Evolutionary conservation across 1,140 invertebrate genomes (phyloP).

Genomic region (Branchinecta lynchi): DNA sequence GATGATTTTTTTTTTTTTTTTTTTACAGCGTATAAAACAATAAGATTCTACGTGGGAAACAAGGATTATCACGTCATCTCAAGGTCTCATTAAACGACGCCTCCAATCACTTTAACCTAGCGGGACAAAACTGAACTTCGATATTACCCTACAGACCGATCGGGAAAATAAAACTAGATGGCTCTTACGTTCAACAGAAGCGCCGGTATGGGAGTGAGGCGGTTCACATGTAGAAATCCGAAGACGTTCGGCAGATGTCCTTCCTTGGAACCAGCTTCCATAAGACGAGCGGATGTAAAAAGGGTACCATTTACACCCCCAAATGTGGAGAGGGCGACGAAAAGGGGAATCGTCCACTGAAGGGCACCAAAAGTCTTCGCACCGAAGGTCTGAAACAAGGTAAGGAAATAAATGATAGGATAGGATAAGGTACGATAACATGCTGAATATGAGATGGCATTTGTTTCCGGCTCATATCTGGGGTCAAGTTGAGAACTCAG

Average conservation of each 20-base stretch:
- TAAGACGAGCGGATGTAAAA: conserved; percentile 66
- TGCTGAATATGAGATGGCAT: too few species aligned
- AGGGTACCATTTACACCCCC: conserved; percentile 83
- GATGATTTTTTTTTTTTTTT: too few species aligned
- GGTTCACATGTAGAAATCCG: conserved; percentile 53
- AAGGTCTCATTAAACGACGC: too few species aligned
- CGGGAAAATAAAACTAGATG: conserved; percentile 12
- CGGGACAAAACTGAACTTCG: too few species aligned
- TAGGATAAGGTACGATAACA: too few species aligned
- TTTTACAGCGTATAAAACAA: too few species aligned
- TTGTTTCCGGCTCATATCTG: too few species aligned
- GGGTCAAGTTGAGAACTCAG: too few species aligned
- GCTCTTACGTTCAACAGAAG: conserved; percentile 53
- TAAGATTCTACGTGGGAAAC: too few species aligned
- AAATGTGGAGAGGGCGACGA: conserved; percentile 64
- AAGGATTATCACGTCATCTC: too few species aligned
- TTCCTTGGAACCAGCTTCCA: conserved; percentile 59
- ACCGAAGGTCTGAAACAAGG: conserved; percentile 50
- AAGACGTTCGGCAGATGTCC: conserved; percentile 63
- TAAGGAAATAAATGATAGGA: conserved; percentile 11
- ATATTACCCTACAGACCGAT: too few species aligned
- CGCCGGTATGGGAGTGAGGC: conserved; percentile 62
- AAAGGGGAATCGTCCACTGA: conserved; percentile 68
- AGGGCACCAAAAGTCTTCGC: conserved; percentile 54
- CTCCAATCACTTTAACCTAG: too few species aligned